phyloP scores from a whole-genome alignment of 2,113 vertebrate species.

The Lepus americanus region DNA sequence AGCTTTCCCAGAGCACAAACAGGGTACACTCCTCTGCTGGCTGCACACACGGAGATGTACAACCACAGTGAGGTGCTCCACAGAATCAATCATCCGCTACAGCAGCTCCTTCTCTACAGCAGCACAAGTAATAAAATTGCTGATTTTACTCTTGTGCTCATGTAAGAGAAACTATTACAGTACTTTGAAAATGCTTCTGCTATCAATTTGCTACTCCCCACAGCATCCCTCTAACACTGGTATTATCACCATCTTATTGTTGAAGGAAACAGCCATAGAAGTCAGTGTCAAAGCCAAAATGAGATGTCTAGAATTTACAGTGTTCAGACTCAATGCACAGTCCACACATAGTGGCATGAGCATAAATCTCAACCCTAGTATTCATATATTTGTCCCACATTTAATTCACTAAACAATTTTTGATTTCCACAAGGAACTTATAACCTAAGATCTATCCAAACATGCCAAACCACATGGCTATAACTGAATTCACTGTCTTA shows the following conservation, averaged over 20 bases:
- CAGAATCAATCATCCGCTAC: background rate
- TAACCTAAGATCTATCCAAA: background rate
- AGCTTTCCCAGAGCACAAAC: background rate
- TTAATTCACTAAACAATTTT: background rate
- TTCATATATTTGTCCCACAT: background rate
- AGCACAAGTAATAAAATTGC: constrained; percentile 16
- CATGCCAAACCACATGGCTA: background rate
- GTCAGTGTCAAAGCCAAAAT: background rate
- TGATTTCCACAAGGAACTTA: background rate
- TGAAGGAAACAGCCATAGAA: background rate
- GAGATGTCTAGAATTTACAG: background rate
- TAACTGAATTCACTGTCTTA: background rate
- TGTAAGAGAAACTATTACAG: constrained; percentile 43
- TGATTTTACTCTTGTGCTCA: constrained; percentile 35
- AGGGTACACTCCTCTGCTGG: background rate
- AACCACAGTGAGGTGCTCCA: background rate
- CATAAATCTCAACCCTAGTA: background rate
- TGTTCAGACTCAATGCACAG: background rate
- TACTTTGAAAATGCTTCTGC: constrained; percentile 62
- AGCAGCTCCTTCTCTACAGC: background rate
- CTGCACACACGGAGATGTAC: background rate
- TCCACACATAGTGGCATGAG: background rate
- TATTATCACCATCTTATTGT: background rate
- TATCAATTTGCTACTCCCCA: constrained; percentile 37
- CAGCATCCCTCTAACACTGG: background rate